Evolutionary conservation across 2,113 vertebrate species (phyloP).

Genomic region (Macaca fascicularis): DNA sequence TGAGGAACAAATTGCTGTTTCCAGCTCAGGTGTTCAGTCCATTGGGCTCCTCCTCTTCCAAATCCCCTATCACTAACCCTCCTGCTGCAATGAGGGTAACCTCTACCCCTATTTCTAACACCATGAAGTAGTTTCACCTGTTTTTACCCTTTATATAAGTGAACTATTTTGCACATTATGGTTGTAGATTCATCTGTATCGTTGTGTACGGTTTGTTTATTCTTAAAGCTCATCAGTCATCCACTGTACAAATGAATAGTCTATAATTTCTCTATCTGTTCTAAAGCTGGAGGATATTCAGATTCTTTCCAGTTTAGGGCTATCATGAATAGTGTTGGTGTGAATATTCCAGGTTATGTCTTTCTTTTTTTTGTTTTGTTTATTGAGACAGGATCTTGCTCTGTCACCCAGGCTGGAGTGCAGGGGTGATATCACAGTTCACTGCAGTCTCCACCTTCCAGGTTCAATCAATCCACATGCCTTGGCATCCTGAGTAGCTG

Average conservation of each 20-base stretch:
- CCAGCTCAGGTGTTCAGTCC: background rate
- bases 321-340: rapidly evolving
- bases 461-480: background rate
- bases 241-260: rapidly evolving
- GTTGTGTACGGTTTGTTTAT: rapidly evolving
- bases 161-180: too few relatives aligned
- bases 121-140: too few relatives aligned
- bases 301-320: background rate
- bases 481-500: background rate
- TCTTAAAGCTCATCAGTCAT: background rate
- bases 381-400: background rate
- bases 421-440: background rate
- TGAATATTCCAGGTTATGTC: background rate
- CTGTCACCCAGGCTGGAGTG: background rate
- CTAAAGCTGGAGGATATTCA: background rate
- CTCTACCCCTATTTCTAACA: background rate
- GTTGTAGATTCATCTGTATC: background rate
- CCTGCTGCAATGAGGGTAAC: rapidly evolving
- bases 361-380: background rate
- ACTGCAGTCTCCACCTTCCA: background rate
- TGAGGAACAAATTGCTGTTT: background rate
- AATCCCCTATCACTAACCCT: background rate
- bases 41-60: background rate
- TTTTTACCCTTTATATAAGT: background rate
- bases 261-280: rapidly evolving